Percentiles rank a stretch among this genome's conserved stretches.
These are phyloP conservation scores for Nomada goodeniana DNA, from an alignment of 2,888 invertebrate species.

Conservation along the genomic window DNA sequence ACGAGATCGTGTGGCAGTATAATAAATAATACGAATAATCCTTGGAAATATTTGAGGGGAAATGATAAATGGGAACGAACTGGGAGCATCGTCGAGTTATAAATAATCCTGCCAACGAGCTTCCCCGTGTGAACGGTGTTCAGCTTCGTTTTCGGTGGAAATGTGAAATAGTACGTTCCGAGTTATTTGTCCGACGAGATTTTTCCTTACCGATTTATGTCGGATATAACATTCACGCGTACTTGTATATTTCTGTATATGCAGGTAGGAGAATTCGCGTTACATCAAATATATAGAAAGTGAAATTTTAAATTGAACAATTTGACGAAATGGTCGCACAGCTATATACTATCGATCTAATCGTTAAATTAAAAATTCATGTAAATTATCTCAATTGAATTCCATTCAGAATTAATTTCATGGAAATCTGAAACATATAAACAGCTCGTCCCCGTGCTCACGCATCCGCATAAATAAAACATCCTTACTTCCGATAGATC, in stretches of 20 bases:
- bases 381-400: not conserved
- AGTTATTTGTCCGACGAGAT: too few relatives aligned
- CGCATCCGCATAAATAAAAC: not conserved
- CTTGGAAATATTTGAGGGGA: constrained; percentile 1
- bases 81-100: constrained; percentile 12
- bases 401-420: not conserved
- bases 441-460: not conserved
- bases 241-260: too few relatives aligned
- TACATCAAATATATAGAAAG: too few relatives aligned
- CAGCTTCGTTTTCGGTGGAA: constrained; percentile 5
- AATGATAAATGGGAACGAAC: constrained; percentile 22
- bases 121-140: not conserved
- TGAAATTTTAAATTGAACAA: too few relatives aligned
- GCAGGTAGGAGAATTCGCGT: too few relatives aligned
- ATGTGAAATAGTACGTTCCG: not conserved
- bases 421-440: not conserved
- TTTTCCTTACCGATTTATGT: too few relatives aligned
- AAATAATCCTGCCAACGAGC: constrained; percentile 17
- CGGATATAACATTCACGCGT: too few relatives aligned
- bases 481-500: not conserved
- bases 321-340: too few relatives aligned
- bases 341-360: too few relatives aligned
- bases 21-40: constrained; percentile 34
- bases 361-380: too few relatives aligned
- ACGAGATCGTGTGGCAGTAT: not conserved